These are phyloP conservation scores for Thereva unica DNA, from an alignment of 2,888 invertebrate species.

Conservation along the genomic window DNA sequence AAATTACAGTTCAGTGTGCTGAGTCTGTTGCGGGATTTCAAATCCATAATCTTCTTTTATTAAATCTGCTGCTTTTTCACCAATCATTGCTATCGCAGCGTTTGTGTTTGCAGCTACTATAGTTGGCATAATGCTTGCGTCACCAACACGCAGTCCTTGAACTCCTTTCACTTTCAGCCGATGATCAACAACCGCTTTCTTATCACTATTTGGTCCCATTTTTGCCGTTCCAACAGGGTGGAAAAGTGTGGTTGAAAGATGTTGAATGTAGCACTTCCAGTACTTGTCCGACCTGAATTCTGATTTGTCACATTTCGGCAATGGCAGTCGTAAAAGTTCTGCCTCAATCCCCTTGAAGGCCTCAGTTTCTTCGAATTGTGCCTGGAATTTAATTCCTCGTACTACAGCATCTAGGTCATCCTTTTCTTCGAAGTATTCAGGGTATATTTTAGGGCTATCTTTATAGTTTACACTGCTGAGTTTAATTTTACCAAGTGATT, in stretches of 20 bases:
- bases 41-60: slow-evolving; percentile 68
- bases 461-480: slow-evolving; percentile 61
- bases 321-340: slow-evolving; percentile 42
- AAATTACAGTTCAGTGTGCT: too few species aligned
- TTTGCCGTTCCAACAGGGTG: slow-evolving; percentile 73
- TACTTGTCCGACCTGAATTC: slow-evolving; percentile 57
- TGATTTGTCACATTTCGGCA: slow-evolving; percentile 28
- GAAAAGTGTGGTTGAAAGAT: slow-evolving; percentile 63
- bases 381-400: slow-evolving; percentile 58
- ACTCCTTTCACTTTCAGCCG: slow-evolving; percentile 63
- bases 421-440: slow-evolving; percentile 67
- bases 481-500: slow-evolving; percentile 61
- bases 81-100: slow-evolving; percentile 78
- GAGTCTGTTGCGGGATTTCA: too few species aligned
- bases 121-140: slow-evolving; percentile 81
- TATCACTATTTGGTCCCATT: slow-evolving; percentile 64
- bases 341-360: slow-evolving; percentile 33
- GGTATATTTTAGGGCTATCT: slow-evolving; percentile 66
- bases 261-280: slow-evolving; percentile 64
- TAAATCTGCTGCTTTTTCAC: slow-evolving; percentile 75
- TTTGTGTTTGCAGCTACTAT: slow-evolving; percentile 74
- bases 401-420: slow-evolving; percentile 63
- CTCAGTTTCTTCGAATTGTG: slow-evolving; percentile 48
- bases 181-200: slow-evolving; percentile 60
- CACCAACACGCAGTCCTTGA: slow-evolving; percentile 73